phyloP scores from a whole-genome alignment of 2,797 vertebrate species.

The Graptemys geographica region DNA sequence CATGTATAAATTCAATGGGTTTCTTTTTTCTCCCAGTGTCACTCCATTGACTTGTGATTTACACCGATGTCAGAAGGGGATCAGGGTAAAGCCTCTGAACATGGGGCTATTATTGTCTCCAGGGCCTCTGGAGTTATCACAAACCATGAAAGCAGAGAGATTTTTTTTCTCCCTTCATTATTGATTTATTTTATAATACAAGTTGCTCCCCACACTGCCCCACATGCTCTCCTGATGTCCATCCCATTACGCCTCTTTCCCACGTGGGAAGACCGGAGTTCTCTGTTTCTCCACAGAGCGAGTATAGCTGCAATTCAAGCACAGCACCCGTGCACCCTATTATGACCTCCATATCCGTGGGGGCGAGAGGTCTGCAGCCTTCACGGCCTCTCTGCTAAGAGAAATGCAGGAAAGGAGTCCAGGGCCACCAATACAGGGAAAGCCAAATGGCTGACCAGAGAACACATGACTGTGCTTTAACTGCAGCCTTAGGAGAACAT shows the following conservation, averaged over 20 bases:
- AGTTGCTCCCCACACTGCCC: background rate
- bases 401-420: background rate
- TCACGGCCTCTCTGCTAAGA: accelerated
- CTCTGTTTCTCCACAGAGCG: background rate
- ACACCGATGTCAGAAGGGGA: background rate
- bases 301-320: background rate
- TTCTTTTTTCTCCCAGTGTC: background rate
- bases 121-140: background rate
- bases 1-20: accelerated
- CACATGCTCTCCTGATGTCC: background rate
- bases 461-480: background rate
- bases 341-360: background rate
- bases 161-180: background rate
- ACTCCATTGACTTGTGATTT: background rate
- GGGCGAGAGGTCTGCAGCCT: background rate
- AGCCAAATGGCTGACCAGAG: background rate
- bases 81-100: background rate
- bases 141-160: background rate
- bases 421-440: no score
- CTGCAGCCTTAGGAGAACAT: background rate
- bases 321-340: background rate
- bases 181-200: background rate
- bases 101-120: background rate
- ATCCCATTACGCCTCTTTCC: background rate
- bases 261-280: background rate